These are phyloP conservation scores for Mirounga angustirostris DNA, from an alignment of 2,113 vertebrate species.

Conservation along the genomic window DNA sequence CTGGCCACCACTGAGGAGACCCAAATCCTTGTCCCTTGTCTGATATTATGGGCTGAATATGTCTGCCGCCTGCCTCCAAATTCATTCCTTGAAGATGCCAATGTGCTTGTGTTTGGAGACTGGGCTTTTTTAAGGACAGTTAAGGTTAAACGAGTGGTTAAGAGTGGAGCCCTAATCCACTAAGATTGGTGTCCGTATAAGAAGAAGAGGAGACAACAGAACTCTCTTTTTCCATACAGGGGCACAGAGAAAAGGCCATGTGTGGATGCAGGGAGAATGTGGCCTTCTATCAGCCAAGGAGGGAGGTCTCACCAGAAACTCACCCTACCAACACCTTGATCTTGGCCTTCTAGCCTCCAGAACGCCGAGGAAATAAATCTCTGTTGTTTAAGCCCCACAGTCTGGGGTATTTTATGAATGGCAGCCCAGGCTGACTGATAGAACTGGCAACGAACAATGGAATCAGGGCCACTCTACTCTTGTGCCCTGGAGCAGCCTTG, in stretches of 20 bases:
- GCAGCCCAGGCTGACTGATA: background rate
- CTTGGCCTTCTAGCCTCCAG: background rate
- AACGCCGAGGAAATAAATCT: background rate
- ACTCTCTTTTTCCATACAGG: too few relatives aligned
- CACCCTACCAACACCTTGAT: too few relatives aligned
- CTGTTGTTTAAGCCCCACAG: background rate
- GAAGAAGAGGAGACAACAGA: background rate
- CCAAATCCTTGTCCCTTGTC: background rate
- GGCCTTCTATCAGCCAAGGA: background rate
- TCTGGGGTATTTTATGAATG: background rate
- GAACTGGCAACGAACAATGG: background rate
- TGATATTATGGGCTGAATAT: background rate
- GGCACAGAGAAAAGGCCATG: background rate
- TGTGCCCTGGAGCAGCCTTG: background rate
- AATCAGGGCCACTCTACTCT: background rate
- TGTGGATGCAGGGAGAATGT: background rate
- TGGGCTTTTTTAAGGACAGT: background rate
- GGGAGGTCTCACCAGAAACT: background rate
- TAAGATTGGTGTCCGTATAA: background rate
- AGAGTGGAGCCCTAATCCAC: background rate
- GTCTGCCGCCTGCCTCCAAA: accelerated
- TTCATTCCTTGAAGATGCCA: background rate
- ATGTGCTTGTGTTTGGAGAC: background rate
- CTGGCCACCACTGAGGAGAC: background rate
- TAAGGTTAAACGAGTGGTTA: background rate